Percentiles rank a stretch among this genome's conserved stretches.
These are phyloP conservation scores for Aporophyla lueneburgensis DNA, from an alignment of 2,888 invertebrate genomes.

Conservation along the genomic window DNA sequence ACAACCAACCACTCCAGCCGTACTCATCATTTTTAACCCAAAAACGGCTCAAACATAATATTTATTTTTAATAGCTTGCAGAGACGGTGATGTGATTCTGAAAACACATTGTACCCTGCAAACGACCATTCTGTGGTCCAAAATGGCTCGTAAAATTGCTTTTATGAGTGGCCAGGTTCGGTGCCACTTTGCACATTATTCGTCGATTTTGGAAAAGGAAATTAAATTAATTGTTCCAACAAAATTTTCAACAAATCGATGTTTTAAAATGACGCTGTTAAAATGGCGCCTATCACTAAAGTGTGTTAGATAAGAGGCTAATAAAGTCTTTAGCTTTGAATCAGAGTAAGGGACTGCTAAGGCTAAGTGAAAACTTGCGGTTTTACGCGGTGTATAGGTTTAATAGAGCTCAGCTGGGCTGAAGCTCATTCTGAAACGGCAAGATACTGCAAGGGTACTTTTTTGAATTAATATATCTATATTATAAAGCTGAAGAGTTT, in stretches of 20 bases:
- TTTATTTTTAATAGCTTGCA: conserved; percentile 74
- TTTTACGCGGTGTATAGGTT: neutral
- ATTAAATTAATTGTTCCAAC: conserved; percentile 80
- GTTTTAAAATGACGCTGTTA: conserved; percentile 20
- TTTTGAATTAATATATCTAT: too few species aligned
- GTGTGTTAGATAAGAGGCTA: conserved; percentile 10
- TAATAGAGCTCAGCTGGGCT: neutral
- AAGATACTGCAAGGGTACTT: too few species aligned
- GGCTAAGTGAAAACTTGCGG: neutral
- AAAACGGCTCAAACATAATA: conserved; percentile 66
- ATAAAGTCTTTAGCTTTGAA: conserved; percentile 29
- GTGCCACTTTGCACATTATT: conserved; percentile 80
- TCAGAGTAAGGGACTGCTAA: conserved; percentile 11
- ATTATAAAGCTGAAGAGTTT: too few species aligned
- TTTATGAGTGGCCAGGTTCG: conserved; percentile 85
- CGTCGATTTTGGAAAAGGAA: conserved; percentile 78
- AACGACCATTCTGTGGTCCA: conserved; percentile 82
- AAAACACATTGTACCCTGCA: conserved; percentile 79
- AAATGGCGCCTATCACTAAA: conserved; percentile 14
- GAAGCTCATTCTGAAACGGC: too few species aligned
- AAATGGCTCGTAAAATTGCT: conserved; percentile 85
- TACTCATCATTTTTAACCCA: conserved; percentile 38
- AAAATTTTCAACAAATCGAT: conserved; percentile 50
- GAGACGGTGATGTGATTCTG: conserved; percentile 71
- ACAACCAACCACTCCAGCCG: conserved; percentile 11